Base-by-base conservation (phyloP, 2,888 invertebrate genomes). In the Torymus tubicola region DNA sequence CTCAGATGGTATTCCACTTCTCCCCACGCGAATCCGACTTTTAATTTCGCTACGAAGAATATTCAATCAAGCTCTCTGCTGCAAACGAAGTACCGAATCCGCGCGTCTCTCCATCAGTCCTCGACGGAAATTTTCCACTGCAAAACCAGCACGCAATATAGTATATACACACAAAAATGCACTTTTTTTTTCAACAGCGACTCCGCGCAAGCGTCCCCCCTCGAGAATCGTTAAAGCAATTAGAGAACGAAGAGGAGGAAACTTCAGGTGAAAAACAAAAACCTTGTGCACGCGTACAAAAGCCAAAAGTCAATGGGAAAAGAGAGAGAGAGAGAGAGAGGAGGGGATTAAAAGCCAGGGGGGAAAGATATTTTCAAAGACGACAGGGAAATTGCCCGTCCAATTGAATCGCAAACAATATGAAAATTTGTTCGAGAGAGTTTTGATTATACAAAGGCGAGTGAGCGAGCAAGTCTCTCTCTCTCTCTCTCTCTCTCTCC, bases 321-420 rank as follows among this genome's bases (percentile, higher is more conserved):
- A 13, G 12, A 12, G 12, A 12, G 10, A 16, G 52, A 21, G 60
- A n/a, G 58, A 42, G 50, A 10, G n/a, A n/a, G n/a, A 42, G n/a
- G 50, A 5, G 13, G 42, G 60, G 71, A 42, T 64, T 73, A 55
- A 73, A 53, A 55, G 53, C 61, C 42, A 21, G 8, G 42, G 8
- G 42, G 42, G 50, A 75, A 84, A 86, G 87, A 87, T 87, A 87
- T 89, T 89, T 88, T 87, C 87, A 88, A 88, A 88, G 89, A 87
- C 87, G 85, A 86, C 86, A 86, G 86, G 88, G 87, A 88, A 90
- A 90, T 90, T 89, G 88, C 89, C 88, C 88, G 87, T 89, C 88
- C 89, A 89, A 90, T 90, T 89, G 90, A 90, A 89, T 89, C 88
- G 87, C 89, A 89, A 89, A 90, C 89, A 89, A 89, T 89, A 89